Conservation (phyloP, 2,888 invertebrate species). For the Marasmarcha lunaedactyla region DNA sequence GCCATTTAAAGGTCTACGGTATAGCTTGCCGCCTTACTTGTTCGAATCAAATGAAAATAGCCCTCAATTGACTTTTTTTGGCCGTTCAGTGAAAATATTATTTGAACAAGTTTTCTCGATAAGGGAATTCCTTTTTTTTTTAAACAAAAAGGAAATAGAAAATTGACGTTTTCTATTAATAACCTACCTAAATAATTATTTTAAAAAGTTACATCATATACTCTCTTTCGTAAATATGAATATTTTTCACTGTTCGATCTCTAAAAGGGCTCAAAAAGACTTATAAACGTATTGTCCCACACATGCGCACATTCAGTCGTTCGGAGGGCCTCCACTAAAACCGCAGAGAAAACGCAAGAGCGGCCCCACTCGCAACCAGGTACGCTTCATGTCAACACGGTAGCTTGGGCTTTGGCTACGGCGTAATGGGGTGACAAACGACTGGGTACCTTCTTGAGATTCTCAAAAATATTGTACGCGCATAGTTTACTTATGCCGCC, state of each 20-base stretch:
- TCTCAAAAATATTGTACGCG: too few species aligned
- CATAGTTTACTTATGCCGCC: too few species aligned
- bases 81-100: constrained; percentile 31
- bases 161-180: too few species aligned
- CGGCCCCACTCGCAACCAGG: constrained; percentile 71
- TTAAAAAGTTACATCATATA: too few species aligned
- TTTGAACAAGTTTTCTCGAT: too few species aligned
- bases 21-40: constrained; percentile 62
- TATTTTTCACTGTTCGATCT: constrained; percentile 6
- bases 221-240: too few species aligned
- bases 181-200: too few species aligned
- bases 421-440: not conserved
- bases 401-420: constrained; percentile 30
- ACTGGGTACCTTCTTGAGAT: not conserved
- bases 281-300: constrained; percentile 68
- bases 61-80: constrained; percentile 33
- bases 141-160: too few species aligned
- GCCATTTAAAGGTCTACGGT: constrained; percentile 44
- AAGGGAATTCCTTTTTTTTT: too few species aligned
- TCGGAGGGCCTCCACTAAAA: constrained; percentile 71
- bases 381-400: constrained; percentile 54
- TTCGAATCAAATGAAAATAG: constrained; percentile 31
- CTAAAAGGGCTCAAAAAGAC: constrained; percentile 40
- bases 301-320: constrained; percentile 70
- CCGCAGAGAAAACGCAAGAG: constrained; percentile 70